Percentiles rank a stretch among this genome's conserved stretches.
These are phyloP conservation scores for Volucella bombylans DNA, from an alignment of 2,888 invertebrate species.

Conservation along the genomic window DNA sequence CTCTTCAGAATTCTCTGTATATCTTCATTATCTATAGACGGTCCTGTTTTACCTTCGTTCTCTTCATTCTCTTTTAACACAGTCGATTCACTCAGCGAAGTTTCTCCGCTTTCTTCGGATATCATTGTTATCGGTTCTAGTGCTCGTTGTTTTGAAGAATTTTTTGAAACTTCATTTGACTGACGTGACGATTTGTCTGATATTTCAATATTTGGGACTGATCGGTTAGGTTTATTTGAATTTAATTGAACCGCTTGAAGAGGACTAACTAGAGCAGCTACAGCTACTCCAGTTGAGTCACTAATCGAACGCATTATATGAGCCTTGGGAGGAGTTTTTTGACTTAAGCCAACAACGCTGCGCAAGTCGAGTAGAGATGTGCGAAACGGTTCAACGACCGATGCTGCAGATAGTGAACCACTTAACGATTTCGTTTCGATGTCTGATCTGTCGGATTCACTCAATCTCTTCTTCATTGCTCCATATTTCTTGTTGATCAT, in stretches of 20 bases:
- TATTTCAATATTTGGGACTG: constrained; percentile 43
- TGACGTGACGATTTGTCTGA: constrained; percentile 2
- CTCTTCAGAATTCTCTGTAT: constrained; percentile 52
- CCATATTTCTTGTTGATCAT: constrained; percentile 86
- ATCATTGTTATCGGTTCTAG: constrained; percentile 53
- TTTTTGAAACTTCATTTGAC: constrained; percentile 26
- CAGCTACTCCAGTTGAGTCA: constrained; percentile 77
- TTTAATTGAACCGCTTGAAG: constrained; percentile 11
- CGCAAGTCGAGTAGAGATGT: constrained; percentile 83
- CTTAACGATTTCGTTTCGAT: constrained; percentile 83
- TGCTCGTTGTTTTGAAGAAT: constrained; percentile 8
- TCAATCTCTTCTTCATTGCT: constrained; percentile 84
- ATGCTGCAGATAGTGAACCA: constrained; percentile 84
- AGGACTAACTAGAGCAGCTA: constrained; percentile 15
- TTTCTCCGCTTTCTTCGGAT: constrained; percentile 57
- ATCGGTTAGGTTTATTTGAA: constrained; percentile 45
- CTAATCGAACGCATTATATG: constrained; percentile 79
- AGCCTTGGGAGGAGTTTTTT: constrained; percentile 27
- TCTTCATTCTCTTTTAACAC: constrained; percentile 13
- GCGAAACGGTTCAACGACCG: constrained; percentile 77
- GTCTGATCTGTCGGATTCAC: constrained; percentile 81
- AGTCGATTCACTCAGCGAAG: constrained; percentile 38
- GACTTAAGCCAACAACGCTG: constrained; percentile 79
- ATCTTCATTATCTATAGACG: constrained; percentile 38
- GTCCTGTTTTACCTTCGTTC: not conserved